A percentile compares a stretch with the other conserved stretches of the same genome.
These are phyloP conservation scores for Amblyjoppa fuscipennis DNA, from an alignment of 2,888 invertebrate genomes.

Conservation along the genomic window DNA sequence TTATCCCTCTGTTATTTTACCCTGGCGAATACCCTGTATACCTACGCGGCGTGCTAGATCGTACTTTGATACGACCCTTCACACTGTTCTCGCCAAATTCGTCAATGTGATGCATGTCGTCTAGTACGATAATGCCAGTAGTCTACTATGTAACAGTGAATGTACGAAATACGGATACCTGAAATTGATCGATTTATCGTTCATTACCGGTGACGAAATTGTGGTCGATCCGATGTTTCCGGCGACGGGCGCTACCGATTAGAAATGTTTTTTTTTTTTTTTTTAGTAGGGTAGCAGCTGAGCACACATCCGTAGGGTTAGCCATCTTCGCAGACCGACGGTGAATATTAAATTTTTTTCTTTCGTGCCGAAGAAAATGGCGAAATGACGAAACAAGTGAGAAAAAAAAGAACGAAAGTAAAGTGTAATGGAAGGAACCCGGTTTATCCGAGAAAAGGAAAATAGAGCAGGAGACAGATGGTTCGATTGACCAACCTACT, in stretches of 20 bases:
- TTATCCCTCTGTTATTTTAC: background rate
- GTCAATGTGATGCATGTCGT: too few relatives aligned
- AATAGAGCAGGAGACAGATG: background rate
- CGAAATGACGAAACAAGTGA: background rate
- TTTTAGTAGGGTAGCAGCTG: background rate
- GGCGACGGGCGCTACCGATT: background rate
- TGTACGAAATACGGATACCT: too few relatives aligned
- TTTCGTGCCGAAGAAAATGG: constrained; percentile 36
- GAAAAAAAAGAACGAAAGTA: background rate
- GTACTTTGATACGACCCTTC: background rate
- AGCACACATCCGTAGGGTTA: background rate
- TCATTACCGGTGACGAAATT: too few relatives aligned
- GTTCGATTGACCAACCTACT: constrained; percentile 48
- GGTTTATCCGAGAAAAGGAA: background rate
- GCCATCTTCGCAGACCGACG: constrained; percentile 37
- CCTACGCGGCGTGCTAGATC: too few relatives aligned
- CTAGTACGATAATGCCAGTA: too few relatives aligned
- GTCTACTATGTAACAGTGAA: too few relatives aligned
- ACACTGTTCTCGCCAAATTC: background rate
- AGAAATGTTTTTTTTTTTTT: constrained; percentile 16
- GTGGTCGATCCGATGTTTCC: too few relatives aligned
- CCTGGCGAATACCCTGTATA: background rate
- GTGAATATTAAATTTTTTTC: constrained; percentile 61
- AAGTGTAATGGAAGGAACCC: background rate
- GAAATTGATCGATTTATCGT: too few relatives aligned